Base-by-base conservation (phyloP, 2,113 vertebrate species). In the Promerops cafer region DNA sequence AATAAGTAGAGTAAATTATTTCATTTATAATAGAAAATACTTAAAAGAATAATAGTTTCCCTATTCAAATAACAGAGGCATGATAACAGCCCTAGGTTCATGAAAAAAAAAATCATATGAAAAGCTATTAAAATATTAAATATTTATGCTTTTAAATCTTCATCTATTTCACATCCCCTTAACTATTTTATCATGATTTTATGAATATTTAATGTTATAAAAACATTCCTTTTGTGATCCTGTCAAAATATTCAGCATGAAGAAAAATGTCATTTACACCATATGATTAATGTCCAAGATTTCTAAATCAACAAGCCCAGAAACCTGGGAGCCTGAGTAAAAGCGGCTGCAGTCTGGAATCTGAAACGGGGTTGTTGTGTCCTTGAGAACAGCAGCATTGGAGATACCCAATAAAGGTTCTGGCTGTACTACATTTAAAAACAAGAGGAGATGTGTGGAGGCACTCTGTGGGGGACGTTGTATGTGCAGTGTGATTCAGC, bases 101-200 rank as follows among this genome's bases (percentile, higher is more conserved):
- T 59, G 78, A 44, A 72, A 64, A 68, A 57, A 88, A 89, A 89
- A 4, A 1, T 76, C 31, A 16, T 24, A 9, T 80, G 66, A 74
- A 90, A 85, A 86, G 44, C 59, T 94, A 89, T 95, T 94, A 83
- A 93, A 90, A 90, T 77, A 88, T 95, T 89, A 94, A 96, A 94
- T 92, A 94, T 93, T 95, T 85, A 96, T 91, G 16, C 11, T n/a
- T 77, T 83, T 40, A 80, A 75, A 56, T 26, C 65, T 75, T 87
- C 56, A 94, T 91, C 61, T 79, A 69, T 87, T 96, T 91, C 78
- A 89, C 39, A 91, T 72, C 17, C 14, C 18, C 28, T 65, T 89
- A 94, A 93, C 77, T 82, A 75, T 93, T 94, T 94, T 72, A 85
- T 35, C 35, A 57, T 54, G 49, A 89, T 90, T 95, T 94, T 85